Evolutionary conservation across 2,888 invertebrate genomes (phyloP).

Genomic region (Saturnia pavonia): DNA sequence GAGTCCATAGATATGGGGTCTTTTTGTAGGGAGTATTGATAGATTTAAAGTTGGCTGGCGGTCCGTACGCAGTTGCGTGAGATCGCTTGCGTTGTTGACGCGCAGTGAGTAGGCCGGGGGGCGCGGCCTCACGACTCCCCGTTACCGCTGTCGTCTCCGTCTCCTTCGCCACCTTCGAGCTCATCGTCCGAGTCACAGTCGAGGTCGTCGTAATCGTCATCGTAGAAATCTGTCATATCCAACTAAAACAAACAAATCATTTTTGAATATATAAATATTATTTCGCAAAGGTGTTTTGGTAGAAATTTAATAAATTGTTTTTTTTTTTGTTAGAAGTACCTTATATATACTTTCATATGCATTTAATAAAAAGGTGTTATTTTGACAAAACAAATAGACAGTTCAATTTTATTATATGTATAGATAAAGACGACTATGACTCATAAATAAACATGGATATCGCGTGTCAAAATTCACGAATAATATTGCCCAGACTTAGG

Average conservation of each 20-base stretch:
- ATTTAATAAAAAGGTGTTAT: no score
- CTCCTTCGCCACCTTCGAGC: constrained; percentile 86
- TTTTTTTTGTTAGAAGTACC: no score
- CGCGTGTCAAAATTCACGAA: no score
- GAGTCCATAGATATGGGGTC: neutral
- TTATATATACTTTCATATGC: no score
- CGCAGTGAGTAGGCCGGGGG: constrained; percentile 30
- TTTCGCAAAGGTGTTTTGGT: no score
- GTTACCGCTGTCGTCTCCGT: constrained; percentile 95
- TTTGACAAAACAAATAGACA: no score
- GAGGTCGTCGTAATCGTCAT: constrained; percentile 96
- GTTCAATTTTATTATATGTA: no score
- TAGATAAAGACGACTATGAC: no score
- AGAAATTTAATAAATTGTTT: no score
- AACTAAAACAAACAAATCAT: constrained; percentile 61
- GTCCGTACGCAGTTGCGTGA: constrained; percentile 40
- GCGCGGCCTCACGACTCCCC: constrained; percentile 91
- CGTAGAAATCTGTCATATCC: constrained; percentile 98
- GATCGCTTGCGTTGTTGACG: constrained; percentile 27
- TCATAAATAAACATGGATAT: no score
- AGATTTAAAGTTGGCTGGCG: constrained; percentile 30
- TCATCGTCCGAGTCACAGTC: constrained; percentile 85
- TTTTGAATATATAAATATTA: neutral
- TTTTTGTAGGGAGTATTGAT: neutral
- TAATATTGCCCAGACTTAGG: no score